Base-by-base conservation (phyloP, 2,888 invertebrate genomes). In the Bellardia pandia region DNA sequence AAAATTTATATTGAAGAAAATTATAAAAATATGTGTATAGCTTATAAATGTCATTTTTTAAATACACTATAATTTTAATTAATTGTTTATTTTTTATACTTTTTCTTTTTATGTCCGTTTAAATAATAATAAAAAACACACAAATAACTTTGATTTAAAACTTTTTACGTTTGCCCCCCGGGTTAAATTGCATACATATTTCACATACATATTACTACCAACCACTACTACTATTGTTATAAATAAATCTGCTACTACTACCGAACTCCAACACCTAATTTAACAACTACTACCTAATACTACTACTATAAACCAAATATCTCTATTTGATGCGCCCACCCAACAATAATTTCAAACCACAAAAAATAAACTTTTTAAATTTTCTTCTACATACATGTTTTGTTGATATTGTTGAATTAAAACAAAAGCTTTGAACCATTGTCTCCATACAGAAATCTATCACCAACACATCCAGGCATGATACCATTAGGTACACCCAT, bases 381-480 rank as follows among this genome's bases (percentile, higher is more conserved):
- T 16, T 69, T 53, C 33, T 83, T 56, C 60, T 60, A 74, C 68
- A 72, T 60, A 74, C 68, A 72, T 86, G 30, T 68, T 78, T 58
- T 33, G 62, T 84, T 80, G 64, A 64, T 77, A 83, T 69, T 64
- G 56, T 64, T 71, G 58, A 60, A 45, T 75, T 77, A 81, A 87
- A 86, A 83, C 86, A 89, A 92, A 89, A 92, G 92, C 91, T 92
- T 92, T 91, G 92, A 92, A 92, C 90, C 92, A 91, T 92, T 92
- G 90, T 92, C 92, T 92, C 92, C 92, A 92, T 93, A 92, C 91
- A 93, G 93, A 91, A 94, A 93, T 86, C 91, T 94, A 93, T 96
- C 96, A 92, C 96, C 96, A 90, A 96, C 96, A 93, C 96, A 96
- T 94, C 95, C 96, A 88, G 95, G 96, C 92, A 96, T 96, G 95